These are phyloP conservation scores for Ahaetulla prasina DNA, from an alignment of 2,113 vertebrate genomes.

Conservation along the genomic window DNA sequence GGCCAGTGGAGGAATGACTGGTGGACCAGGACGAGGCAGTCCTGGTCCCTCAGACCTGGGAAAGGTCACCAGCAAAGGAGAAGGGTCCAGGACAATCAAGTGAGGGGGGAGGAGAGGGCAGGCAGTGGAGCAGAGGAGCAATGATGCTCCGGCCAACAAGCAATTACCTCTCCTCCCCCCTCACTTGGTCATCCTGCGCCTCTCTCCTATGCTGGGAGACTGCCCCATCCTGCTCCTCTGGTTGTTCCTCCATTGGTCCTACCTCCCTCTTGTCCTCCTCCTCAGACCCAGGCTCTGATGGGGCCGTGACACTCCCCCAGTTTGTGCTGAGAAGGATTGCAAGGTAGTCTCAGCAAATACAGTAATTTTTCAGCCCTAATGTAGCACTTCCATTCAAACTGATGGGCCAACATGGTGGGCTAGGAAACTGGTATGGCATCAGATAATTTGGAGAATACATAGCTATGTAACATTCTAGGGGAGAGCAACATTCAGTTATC, in stretches of 20 bases:
- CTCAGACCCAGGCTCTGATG: too few relatives aligned
- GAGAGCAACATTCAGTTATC: background rate
- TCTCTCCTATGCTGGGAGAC: too few relatives aligned
- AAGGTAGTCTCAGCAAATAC: background rate
- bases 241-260: too few relatives aligned
- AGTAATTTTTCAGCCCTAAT: background rate
- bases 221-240: background rate
- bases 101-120: too few relatives aligned
- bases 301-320: background rate
- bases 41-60: too few relatives aligned
- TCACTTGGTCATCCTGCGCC: background rate
- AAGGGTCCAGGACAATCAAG: too few relatives aligned
- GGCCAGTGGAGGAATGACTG: too few relatives aligned
- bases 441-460: background rate
- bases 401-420: background rate
- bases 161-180: too few relatives aligned
- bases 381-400: background rate
- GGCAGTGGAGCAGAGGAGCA: too few relatives aligned
- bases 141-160: accelerated
- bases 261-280: too few relatives aligned
- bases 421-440: background rate
- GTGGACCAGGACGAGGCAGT: too few relatives aligned
- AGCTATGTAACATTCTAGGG: background rate
- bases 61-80: too few relatives aligned
- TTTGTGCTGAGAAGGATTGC: background rate